Evolutionary conservation across 2,113 vertebrate species (phyloP), one percentile per base, ranked within the genome.

Genomic region (Antigone vipio): DNA sequence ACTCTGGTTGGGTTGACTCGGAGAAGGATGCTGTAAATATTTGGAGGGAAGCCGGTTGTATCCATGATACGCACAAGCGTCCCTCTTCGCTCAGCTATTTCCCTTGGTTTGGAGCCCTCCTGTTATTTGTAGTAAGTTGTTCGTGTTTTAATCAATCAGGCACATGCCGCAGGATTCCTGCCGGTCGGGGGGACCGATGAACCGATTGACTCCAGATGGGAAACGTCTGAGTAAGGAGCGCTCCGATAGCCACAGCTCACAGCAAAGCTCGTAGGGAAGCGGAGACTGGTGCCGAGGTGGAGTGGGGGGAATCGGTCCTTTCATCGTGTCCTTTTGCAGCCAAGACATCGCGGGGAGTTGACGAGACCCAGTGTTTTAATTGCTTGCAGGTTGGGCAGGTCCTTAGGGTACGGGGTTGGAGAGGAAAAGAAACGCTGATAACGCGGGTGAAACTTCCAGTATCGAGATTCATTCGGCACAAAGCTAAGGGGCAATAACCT

Each of bases 391-490:
- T 86, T 20, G 1, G 68, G 34, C 52, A 72, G 82, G 30, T 53
- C 68, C 92, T 73, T 29, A 29, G 64, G 24, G 50, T 26, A 11
- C 4, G 19, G 59, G 52, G 8, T 5, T 4, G n/a, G 85, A 69
- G 55, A 77, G 42, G 42, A n/a, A 26, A 58, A 84, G 40, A 42
- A 56, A 38, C 6, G 26, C 73, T 72, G 73, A 24, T 75, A 55
- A 27, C 3, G 55, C 44, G 35, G 74, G 3, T 6, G 59, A 40
- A 64, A 26, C 15, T 68, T 17, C 27, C 49, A 32, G 78, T 8
- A 3, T 42, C 0, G 3, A 44, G 47, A 67, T 74, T 19, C 10
- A 11, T 47, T 58, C 1, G 2, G 50, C 47, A 15, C 35, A 4
- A 44, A 17, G 64, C 26, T 9, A 13, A 32, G 15, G 12, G 63